These are phyloP conservation scores for Drosophila equinoxialis DNA, from an alignment of 1,140 invertebrate genomes.

Conservation along the genomic window DNA sequence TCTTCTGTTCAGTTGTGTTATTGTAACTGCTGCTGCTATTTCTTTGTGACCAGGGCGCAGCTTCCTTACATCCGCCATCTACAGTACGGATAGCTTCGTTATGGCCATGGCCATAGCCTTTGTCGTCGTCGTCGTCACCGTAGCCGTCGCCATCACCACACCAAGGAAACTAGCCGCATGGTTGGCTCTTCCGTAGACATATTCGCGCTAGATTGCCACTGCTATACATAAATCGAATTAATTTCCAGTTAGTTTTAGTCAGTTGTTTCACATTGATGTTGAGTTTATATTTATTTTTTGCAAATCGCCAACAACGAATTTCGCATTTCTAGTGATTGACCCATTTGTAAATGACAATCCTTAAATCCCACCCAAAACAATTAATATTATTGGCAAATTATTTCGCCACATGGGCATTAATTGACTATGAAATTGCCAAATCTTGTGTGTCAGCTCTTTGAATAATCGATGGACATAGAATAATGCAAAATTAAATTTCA, in stretches of 20 bases:
- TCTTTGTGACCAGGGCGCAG: constrained; percentile 33
- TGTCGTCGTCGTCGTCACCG: neutral
- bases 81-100: constrained; percentile 22
- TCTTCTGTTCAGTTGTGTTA: constrained; percentile 19
- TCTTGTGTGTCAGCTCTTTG: neutral
- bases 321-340: neutral
- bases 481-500: neutral
- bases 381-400: constrained; percentile 3
- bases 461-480: neutral
- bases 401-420: neutral
- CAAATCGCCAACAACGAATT: neutral
- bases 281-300: neutral
- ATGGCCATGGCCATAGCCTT: constrained; percentile 17
- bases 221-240: constrained; percentile 62
- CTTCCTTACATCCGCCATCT: constrained; percentile 44
- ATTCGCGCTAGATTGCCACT: constrained; percentile 22
- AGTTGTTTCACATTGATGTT: constrained; percentile 12
- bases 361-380: neutral
- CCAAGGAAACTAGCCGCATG: constrained; percentile 39
- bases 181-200: constrained; percentile 43
- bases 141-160: neutral
- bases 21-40: constrained; percentile 13
- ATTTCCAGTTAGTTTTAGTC: constrained; percentile 25
- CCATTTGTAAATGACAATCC: constrained; percentile 7
- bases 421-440: constrained; percentile 3